A percentile compares a stretch with the other conserved stretches of the same genome.
Evolutionary conservation across 2,888 invertebrate genomes (phyloP).

Genomic region (Aelia acuminata): DNA sequence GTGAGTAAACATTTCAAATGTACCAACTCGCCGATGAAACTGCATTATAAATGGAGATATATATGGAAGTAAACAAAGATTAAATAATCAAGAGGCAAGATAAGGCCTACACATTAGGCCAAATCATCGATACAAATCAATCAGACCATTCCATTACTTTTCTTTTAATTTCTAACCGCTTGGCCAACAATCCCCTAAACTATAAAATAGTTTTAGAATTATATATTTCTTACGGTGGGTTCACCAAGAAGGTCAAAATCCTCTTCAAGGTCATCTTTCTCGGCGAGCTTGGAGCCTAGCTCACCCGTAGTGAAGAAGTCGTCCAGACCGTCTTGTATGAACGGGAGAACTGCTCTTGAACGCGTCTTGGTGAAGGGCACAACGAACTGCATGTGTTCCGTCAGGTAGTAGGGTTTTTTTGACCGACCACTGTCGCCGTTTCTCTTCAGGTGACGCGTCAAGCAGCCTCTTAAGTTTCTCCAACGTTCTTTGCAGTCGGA

Average conservation of each 20-base stretch:
- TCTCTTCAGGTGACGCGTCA: constrained; percentile 58
- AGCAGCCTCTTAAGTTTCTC: constrained; percentile 59
- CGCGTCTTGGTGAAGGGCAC: constrained; percentile 60
- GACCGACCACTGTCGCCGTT: constrained; percentile 31
- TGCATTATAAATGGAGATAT: no score
- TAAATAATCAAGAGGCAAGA: no score
- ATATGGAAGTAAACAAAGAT: no score
- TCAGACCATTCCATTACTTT: background rate
- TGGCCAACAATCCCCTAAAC: background rate
- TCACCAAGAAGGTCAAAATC: constrained; percentile 54
- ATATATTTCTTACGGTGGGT: constrained; percentile 23
- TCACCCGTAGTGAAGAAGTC: constrained; percentile 51
- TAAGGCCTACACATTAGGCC: no score
- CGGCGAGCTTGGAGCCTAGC: constrained; percentile 35
- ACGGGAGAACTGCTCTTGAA: constrained; percentile 59
- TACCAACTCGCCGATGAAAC: no score
- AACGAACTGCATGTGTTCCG: constrained; percentile 61
- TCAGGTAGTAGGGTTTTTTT: constrained; percentile 57
- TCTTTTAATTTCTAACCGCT: background rate
- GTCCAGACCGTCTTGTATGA: constrained; percentile 59
- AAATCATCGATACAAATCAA: no score
- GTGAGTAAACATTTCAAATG: no score
- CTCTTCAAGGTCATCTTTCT: constrained; percentile 57
- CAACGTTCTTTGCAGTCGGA: constrained; percentile 60
- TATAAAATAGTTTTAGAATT: background rate